Conservation (phyloP, 2,888 invertebrate genomes). For the Entomobrya proxima region DNA sequence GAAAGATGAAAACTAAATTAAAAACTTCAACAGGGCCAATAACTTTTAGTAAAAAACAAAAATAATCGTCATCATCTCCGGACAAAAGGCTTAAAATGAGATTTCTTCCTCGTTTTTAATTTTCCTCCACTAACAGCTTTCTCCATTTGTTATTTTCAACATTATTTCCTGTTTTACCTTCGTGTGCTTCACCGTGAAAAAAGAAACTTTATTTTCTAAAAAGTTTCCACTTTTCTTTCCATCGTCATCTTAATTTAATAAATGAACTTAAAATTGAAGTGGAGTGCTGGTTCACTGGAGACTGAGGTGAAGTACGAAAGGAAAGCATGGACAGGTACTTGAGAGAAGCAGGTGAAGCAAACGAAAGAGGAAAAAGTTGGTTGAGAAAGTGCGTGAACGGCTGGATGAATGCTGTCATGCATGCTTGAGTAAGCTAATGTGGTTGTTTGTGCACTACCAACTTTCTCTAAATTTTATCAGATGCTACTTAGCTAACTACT, state of each 20-base stretch:
- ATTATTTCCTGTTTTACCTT: not conserved
- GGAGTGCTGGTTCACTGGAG: too few species aligned
- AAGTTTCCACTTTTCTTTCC: not conserved
- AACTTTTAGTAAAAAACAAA: not conserved
- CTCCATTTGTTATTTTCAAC: not conserved
- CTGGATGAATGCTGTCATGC: not conserved
- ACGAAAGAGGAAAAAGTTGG: not conserved
- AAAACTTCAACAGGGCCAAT: not conserved
- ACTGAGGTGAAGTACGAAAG: not conserved
- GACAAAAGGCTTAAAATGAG: not conserved
- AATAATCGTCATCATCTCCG: not conserved
- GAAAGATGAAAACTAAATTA: not conserved
- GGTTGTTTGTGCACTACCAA: not conserved
- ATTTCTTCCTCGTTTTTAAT: not conserved
- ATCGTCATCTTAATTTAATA: conserved; percentile 10
- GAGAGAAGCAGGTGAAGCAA: not conserved
- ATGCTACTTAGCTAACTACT: not conserved
- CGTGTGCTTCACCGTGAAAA: not conserved
- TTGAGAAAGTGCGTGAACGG: not conserved
- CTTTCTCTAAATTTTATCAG: conserved; percentile 3
- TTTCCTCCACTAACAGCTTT: not conserved
- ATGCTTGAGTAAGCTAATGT: conserved; percentile 34
- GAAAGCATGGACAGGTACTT: not conserved
- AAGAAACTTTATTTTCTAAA: not conserved
- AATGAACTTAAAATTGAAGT: not conserved